Evolutionary conservation across 2,888 invertebrate species (phyloP).

Genomic region (Stenodema calcarata): DNA sequence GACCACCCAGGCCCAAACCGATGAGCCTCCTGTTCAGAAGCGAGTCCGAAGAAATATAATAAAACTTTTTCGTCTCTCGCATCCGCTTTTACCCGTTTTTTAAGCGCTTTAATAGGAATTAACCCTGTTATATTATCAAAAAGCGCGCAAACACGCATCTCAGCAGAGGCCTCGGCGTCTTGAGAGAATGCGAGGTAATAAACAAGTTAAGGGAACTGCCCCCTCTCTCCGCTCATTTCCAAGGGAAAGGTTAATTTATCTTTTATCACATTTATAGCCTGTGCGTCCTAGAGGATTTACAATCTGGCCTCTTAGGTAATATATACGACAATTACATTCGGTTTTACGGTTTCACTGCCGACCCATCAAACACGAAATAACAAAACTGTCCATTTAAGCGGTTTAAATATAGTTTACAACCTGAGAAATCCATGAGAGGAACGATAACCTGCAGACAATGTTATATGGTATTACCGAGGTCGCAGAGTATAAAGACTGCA

Average conservation of each 20-base stretch:
- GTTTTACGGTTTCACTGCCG: not conserved
- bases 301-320: not conserved
- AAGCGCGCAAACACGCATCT: not conserved
- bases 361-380: slow-evolving; percentile 17
- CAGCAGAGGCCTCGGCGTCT: not conserved
- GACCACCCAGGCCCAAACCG: not conserved
- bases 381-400: slow-evolving; percentile 34
- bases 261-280: slow-evolving; percentile 24
- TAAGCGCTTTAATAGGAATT: not conserved
- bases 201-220: slow-evolving; percentile 12
- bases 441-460: not conserved
- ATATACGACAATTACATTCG: slow-evolving; percentile 31
- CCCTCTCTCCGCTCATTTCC: not conserved
- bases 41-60: not conserved
- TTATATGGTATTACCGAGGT: not conserved
- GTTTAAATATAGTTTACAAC: slow-evolving; percentile 21
- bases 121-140: not conserved
- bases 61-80: not conserved
- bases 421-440: not conserved
- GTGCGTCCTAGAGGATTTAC: not conserved
- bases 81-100: not conserved
- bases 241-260: slow-evolving; percentile 10
- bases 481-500: not conserved
- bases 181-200: slow-evolving; percentile 21
- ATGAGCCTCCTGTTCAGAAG: not conserved